Evolutionary conservation across 2,888 invertebrate species (phyloP).

Genomic region (Ormyrus rosae): DNA sequence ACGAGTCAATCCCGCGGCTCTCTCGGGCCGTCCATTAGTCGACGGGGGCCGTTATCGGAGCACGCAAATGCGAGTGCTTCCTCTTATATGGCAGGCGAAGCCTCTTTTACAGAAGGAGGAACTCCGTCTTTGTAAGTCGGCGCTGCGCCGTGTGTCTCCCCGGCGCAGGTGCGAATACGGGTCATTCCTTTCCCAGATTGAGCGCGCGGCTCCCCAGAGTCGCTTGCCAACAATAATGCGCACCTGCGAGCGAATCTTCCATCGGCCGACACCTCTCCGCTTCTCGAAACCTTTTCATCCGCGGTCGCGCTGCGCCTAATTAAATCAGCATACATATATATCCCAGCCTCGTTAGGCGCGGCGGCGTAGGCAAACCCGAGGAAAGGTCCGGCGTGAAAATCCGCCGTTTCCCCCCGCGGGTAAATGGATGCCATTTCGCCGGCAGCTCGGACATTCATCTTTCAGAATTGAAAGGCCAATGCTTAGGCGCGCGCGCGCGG

Average conservation of each 20-base stretch:
- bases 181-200: conserved; percentile 70
- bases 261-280: not conserved
- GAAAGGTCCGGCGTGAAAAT: too few relatives aligned
- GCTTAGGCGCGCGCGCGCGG: not conserved
- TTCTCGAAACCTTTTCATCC: too few relatives aligned
- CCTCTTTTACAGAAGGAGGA: conserved; percentile 38
- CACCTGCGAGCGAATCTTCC: conserved; percentile 14
- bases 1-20: conserved; percentile 1
- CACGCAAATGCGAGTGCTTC: not conserved
- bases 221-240: not conserved
- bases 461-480: not conserved
- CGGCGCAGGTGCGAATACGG: conserved; percentile 70
- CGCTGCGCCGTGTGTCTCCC: conserved; percentile 59
- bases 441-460: not conserved
- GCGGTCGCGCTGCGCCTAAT: too few relatives aligned
- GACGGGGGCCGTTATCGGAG: conserved; percentile 12
- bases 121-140: conserved; percentile 28
- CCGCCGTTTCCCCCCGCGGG: too few relatives aligned
- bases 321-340: not conserved
- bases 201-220: conserved; percentile 4
- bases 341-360: too few relatives aligned
- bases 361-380: too few relatives aligned
- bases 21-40: conserved; percentile 12
- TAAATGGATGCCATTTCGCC: not conserved
- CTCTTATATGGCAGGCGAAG: conserved; percentile 36